These are phyloP conservation scores for Melieria picta DNA, from an alignment of 2,888 invertebrate genomes.

Conservation along the genomic window DNA sequence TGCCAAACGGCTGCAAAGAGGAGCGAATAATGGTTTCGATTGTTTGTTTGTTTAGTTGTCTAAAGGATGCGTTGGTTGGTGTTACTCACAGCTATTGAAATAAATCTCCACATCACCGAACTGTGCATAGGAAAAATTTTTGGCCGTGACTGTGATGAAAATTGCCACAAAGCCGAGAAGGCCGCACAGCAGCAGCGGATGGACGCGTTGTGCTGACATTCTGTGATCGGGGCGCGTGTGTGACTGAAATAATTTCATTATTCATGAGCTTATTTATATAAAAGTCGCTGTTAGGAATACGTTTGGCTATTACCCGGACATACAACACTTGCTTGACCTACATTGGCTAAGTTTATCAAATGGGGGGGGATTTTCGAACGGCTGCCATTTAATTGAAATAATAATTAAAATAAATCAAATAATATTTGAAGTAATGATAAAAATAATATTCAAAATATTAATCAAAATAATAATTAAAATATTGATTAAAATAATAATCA, in stretches of 20 bases:
- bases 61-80: neutral
- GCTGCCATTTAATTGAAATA: no score
- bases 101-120: conserved; percentile 20
- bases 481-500: no score
- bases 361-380: no score
- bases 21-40: neutral
- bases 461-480: no score
- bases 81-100: conserved; percentile 17
- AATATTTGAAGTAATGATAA: no score
- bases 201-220: neutral
- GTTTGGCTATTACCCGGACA: no score
- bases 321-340: no score
- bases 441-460: no score
- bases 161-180: neutral
- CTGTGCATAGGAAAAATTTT: neutral
- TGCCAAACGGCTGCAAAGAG: conserved; percentile 27
- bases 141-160: neutral
- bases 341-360: no score
- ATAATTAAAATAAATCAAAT: no score
- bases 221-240: neutral
- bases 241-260: neutral
- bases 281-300: no score
- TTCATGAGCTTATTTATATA: no score
- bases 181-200: neutral
- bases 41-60: neutral